Percentiles rank a stretch among this genome's conserved stretches.
Conservation (phyloP, 2,113 vertebrate species). For the Silurus asotus region DNA sequence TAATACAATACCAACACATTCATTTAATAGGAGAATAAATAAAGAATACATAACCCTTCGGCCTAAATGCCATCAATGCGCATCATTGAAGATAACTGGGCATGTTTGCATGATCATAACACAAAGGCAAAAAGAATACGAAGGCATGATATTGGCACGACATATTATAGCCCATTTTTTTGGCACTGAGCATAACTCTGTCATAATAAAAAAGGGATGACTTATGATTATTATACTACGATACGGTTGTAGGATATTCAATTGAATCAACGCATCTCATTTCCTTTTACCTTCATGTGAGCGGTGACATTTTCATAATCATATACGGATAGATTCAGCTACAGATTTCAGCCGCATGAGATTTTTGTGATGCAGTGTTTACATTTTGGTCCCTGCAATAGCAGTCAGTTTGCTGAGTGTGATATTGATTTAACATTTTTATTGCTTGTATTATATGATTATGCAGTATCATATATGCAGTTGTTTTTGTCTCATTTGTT, state of each 20-base stretch:
- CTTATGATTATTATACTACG: background rate
- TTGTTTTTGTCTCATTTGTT: background rate
- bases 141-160: background rate
- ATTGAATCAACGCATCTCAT: background rate
- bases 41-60: background rate
- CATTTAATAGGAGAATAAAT: background rate
- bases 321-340: background rate
- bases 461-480: background rate
- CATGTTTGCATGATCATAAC: conserved; percentile 12
- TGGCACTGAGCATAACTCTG: background rate
- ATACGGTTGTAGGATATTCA: background rate
- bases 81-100: background rate
- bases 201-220: background rate
- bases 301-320: background rate
- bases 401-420: background rate
- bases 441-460: background rate
- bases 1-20: background rate
- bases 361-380: background rate
- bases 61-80: background rate
- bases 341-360: background rate
- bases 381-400: background rate
- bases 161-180: background rate
- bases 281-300: background rate
- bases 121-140: background rate
- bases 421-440: background rate